Conservation (phyloP, 2,888 invertebrate species). For the Metacarcinus magister region DNA sequence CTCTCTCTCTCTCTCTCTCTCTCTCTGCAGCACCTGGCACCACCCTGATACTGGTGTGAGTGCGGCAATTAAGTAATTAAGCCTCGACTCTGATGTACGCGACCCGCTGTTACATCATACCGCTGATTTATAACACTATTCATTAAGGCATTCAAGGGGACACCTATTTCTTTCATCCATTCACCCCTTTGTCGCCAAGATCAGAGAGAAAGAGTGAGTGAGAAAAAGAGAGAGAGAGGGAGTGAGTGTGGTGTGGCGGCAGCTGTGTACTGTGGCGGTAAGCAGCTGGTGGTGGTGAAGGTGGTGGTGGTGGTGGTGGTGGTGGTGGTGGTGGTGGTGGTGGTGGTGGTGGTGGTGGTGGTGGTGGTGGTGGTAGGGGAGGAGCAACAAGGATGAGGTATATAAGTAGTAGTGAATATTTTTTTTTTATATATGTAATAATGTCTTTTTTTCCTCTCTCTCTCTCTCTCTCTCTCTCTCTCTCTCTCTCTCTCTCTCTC, state of each 20-base stretch:
- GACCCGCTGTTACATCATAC: conserved; percentile 60
- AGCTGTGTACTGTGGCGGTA: not conserved
- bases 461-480: conserved; percentile 37
- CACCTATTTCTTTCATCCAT: conserved; percentile 3
- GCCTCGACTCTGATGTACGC: conserved; percentile 69
- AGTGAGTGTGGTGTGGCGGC: conserved; percentile 27
- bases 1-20: not conserved
- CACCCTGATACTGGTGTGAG: conserved; percentile 58
- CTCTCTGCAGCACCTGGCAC: not conserved
- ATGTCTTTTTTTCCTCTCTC: not conserved
- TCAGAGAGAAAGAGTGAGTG: conserved; percentile 53
- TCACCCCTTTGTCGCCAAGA: conserved; percentile 72
- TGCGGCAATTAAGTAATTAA: conserved; percentile 75
- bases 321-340: not conserved
- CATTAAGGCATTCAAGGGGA: conserved; percentile 62
- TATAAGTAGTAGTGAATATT: not conserved
- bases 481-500: conserved; percentile 45
- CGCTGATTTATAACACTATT: conserved; percentile 67
- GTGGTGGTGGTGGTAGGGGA: no score
- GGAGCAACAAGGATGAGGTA: not conserved
- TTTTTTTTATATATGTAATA: not conserved
- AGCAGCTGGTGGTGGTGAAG: conserved; percentile 29
- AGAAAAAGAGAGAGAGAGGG: not conserved
- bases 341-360: no score
- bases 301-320: conserved; percentile 37